Evolutionary conservation across 2,113 vertebrate species (phyloP).

Genomic region (Tautogolabrus adspersus): DNA sequence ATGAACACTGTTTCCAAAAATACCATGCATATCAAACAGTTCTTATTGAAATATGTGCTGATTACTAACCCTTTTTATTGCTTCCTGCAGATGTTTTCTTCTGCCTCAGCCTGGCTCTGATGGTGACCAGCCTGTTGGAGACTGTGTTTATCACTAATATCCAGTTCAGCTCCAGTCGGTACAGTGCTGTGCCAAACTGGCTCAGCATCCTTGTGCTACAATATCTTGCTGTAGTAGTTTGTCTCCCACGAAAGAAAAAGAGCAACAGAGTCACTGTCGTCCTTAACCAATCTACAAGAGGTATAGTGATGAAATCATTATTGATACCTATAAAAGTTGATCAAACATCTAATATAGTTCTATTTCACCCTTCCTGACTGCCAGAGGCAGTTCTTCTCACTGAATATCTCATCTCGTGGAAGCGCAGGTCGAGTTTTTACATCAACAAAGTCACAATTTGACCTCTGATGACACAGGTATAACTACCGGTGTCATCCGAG

Average conservation of each 20-base stretch:
- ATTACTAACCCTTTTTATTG: neutral
- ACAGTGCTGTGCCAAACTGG: conserved; percentile 72
- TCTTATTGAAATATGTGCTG: too few species aligned
- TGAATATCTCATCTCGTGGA: too few species aligned
- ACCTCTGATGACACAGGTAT: too few species aligned
- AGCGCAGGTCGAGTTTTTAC: too few species aligned
- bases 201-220: conserved; percentile 72
- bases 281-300: conserved; percentile 11
- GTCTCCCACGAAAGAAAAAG: conserved; percentile 40
- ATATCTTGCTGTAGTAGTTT: conserved; percentile 77
- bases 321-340: too few species aligned
- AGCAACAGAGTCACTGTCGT: conserved; percentile 25
- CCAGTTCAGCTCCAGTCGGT: conserved; percentile 73
- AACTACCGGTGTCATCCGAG: too few species aligned
- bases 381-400: too few species aligned
- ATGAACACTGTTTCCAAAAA: too few species aligned
- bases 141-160: conserved; percentile 84
- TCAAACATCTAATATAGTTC: neutral
- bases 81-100: conserved; percentile 60
- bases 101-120: conserved; percentile 79
- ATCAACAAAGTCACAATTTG: too few species aligned
- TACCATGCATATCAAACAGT: too few species aligned
- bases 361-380: too few species aligned
- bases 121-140: conserved; percentile 84
- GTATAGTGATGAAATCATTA: conserved; percentile 8